Conservation (phyloP, 2,888 invertebrate genomes). For the Oxytorus armatus region DNA sequence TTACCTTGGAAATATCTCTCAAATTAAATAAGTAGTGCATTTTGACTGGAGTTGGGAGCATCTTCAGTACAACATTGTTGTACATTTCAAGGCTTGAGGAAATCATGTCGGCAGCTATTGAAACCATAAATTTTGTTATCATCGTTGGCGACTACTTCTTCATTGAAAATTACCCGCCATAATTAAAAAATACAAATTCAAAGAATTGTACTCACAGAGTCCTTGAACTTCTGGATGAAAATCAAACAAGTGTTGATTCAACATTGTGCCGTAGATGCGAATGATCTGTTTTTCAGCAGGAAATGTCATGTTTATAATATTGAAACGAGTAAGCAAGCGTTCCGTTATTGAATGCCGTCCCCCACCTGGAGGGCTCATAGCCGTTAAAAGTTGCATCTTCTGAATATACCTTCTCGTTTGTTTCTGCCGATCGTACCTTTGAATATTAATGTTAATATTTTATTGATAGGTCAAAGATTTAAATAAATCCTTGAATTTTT, state of each 20-base stretch:
- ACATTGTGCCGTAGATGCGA: constrained; percentile 94
- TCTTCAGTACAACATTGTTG: constrained; percentile 89
- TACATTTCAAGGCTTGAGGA: constrained; percentile 92
- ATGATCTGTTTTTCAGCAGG: constrained; percentile 91
- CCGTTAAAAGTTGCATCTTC: constrained; percentile 91
- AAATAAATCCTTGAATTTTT: no score
- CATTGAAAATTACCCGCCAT: no score
- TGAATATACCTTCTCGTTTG: constrained; percentile 91
- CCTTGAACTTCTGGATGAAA: constrained; percentile 93
- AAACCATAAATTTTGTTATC: constrained; percentile 22
- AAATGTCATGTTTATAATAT: constrained; percentile 92
- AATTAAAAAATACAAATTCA: no score
- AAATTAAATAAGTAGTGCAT: constrained; percentile 96
- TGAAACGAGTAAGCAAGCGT: constrained; percentile 92
- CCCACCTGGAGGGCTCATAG: constrained; percentile 95
- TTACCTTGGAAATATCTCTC: constrained; percentile 93
- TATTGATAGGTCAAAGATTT: background rate
- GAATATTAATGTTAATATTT: constrained; percentile 1
- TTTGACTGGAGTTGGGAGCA: constrained; percentile 95
- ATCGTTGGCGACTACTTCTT: no score
- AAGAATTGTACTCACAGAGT: constrained; percentile 85
- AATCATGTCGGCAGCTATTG: constrained; percentile 86
- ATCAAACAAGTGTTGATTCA: constrained; percentile 90
- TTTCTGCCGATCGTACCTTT: constrained; percentile 90
- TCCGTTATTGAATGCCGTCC: constrained; percentile 92